Conservation (phyloP, 2,797 vertebrate genomes). For the Rhinichthys osculus region DNA sequence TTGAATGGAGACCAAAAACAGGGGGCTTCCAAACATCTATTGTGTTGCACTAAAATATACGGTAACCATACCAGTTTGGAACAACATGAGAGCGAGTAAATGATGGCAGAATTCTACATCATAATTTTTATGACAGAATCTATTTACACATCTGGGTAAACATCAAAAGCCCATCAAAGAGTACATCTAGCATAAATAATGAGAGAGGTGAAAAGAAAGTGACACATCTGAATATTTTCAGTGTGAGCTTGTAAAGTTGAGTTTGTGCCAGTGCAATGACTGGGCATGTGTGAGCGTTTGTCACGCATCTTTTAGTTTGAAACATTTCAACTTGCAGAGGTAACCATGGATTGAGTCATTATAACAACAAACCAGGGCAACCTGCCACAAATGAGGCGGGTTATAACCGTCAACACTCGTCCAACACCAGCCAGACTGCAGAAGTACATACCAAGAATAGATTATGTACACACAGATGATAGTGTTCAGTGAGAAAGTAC, state of each 20-base stretch:
- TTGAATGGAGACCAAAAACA: background rate
- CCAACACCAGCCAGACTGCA: constrained; percentile 27
- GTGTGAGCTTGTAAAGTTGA: constrained; percentile 44
- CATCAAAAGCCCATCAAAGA: constrained; percentile 28
- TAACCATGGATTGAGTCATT: constrained; percentile 59
- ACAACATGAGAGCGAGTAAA: background rate
- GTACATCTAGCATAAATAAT: constrained; percentile 52
- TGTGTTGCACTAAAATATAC: background rate
- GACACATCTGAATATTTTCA: constrained; percentile 59
- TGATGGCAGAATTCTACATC: background rate
- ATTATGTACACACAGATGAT: constrained; percentile 1
- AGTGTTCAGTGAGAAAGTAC: background rate
- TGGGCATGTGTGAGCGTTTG: constrained; percentile 54
- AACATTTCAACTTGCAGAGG: constrained; percentile 52
- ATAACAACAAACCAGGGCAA: constrained; percentile 55
- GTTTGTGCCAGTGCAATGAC: constrained; percentile 43
- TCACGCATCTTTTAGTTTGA: constrained; percentile 50
- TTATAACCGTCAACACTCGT: constrained; percentile 29
- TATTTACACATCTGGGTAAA: background rate
- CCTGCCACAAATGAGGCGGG: constrained; percentile 33
- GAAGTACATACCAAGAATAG: constrained; percentile 1
- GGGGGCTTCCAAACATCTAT: background rate
- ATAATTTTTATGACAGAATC: background rate
- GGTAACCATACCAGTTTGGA: background rate
- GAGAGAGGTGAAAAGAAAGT: constrained; percentile 42